Evolutionary conservation across 2,113 vertebrate genomes (phyloP), one percentile per base, ranked within the genome.

Genomic region (Aldabrachelys gigantea): DNA sequence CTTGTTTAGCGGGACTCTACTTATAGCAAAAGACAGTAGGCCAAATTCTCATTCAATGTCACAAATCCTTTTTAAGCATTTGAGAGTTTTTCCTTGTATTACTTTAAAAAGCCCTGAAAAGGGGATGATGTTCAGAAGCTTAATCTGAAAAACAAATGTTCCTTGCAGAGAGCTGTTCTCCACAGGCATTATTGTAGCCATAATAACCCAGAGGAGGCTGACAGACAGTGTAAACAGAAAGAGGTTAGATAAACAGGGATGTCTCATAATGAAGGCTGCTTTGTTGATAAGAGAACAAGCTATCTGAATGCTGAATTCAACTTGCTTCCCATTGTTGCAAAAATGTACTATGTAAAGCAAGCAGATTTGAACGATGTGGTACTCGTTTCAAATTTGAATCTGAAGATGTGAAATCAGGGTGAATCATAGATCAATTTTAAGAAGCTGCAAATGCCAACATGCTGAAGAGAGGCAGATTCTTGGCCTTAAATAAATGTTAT

Each of bases 351-450:
- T 31, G 59, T 38, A 84, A 93, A 90, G 47, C 4, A 87, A 54
- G 82, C 62, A 94, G 62, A 94, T 78, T n/a, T n/a, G n/a, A 95
- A 29, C 31, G 90, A 82, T 0, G 3, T 3, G 4, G 13, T 38
- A 91, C 17, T 87, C 11, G 19, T 87, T 92, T 84, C 49, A 93
- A 93, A 96, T 94, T 4, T 86, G 82, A 96, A 93, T 88, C 87
- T 79, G 78, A 93, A 91, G 65, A 52, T 29, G 13, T 10, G 89
- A 87, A 81, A 80, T 62, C 38, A 53, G 65, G 6, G 1, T 27
- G 31, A 96, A 86, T 6, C 31, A 87, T 19, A 7, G 50, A 81
- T 2, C 50, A 50, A 19, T 87, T 84, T 92, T 25, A 82, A 92
- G 81, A 88, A 84, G 3, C 6, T 38, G 56, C 3, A 85, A 72